Conservation (phyloP, 2,797 vertebrate genomes). For the Ctenosaura bakeri region DNA sequence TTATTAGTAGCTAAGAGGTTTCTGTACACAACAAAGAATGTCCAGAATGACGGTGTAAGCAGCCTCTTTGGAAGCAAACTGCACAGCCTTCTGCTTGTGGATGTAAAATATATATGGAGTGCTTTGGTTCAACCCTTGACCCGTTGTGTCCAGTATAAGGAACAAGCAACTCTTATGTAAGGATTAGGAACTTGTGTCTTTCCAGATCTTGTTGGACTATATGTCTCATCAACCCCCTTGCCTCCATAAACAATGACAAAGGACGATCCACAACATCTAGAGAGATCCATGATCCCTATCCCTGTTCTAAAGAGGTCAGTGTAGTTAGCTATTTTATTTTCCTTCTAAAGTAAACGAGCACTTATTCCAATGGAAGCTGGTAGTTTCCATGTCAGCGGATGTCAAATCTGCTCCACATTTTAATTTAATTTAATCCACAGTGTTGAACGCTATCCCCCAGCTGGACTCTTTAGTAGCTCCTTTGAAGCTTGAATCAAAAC, state of each 20-base stretch:
- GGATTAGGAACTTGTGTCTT: background rate
- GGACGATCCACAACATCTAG: background rate
- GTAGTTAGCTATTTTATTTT: background rate
- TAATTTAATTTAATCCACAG: background rate
- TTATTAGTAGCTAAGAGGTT: background rate
- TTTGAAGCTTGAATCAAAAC: no score
- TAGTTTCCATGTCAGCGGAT: no score
- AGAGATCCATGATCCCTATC: background rate
- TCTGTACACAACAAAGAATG: background rate
- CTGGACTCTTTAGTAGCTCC: no score
- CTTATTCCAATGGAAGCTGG: background rate
- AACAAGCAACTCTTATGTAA: background rate
- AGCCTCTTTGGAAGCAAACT: background rate
- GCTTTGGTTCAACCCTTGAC: background rate
- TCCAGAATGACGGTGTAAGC: background rate
- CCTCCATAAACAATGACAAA: background rate
- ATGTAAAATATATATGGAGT: background rate
- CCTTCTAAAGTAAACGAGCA: background rate
- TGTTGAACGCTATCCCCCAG: background rate
- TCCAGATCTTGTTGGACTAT: background rate
- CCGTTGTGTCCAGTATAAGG: background rate
- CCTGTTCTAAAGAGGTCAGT: background rate
- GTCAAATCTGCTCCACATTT: no score
- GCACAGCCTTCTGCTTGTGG: background rate
- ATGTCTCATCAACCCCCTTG: background rate